These are phyloP conservation scores for Coturnix japonica DNA, from an alignment of 2,113 vertebrate genomes.

Conservation along the genomic window DNA sequence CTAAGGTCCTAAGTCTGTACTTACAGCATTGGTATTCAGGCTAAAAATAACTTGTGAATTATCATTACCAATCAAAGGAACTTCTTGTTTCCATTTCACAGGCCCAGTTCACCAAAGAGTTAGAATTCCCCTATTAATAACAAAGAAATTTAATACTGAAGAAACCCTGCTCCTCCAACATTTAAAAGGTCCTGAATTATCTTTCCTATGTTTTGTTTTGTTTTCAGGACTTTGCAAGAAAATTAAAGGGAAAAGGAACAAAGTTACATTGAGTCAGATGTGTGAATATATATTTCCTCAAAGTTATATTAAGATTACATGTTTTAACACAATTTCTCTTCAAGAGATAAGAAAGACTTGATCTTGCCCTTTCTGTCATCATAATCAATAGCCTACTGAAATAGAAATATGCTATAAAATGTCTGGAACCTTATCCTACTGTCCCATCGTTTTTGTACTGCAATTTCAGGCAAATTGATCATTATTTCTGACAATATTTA, in stretches of 20 bases:
- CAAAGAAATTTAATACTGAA: neutral
- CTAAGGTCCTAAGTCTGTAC: slow-evolving; percentile 15
- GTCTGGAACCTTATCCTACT: neutral
- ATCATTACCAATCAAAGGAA: slow-evolving; percentile 49
- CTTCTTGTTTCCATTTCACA: slow-evolving; percentile 59
- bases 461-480: neutral
- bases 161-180: neutral
- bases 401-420: neutral
- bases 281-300: neutral
- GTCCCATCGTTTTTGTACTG: neutral
- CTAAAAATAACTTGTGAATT: slow-evolving; percentile 53
- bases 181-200: slow-evolving; percentile 3
- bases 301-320: neutral
- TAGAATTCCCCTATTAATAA: slow-evolving; percentile 34
- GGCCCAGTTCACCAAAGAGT: neutral
- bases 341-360: neutral
- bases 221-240: neutral
- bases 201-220: neutral
- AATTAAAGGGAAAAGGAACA: neutral
- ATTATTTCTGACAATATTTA: neutral
- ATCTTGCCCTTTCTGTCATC: neutral
- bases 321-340: neutral
- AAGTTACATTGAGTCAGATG: neutral
- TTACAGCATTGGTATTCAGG: slow-evolving; percentile 21
- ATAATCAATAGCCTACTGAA: neutral